A percentile compares a stretch with the other conserved stretches of the same genome.
Evolutionary conservation across 37 sponge, comb jelly and placozoan species (phyloP).

Genomic region (Halisarca cf. caerulea): DNA sequence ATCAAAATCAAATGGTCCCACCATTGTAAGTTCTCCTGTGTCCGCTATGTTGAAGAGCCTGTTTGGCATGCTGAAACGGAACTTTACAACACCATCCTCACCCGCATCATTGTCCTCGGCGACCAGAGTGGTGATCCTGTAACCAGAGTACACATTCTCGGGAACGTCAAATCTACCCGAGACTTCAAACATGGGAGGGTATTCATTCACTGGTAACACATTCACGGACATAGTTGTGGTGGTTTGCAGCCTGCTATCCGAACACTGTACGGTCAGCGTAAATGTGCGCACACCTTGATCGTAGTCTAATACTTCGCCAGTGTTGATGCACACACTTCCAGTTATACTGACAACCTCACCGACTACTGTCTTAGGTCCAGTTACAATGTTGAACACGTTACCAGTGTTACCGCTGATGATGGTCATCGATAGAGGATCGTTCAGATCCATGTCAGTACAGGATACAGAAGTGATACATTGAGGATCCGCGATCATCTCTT

Average conservation of each 20-base stretch:
- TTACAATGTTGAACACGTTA: slow-evolving; percentile 34
- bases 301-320: slow-evolving; percentile 36
- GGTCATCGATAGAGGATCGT: slow-evolving; percentile 30
- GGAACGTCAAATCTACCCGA: neutral
- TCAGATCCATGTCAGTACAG: slow-evolving; percentile 38
- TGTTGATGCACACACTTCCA: slow-evolving; percentile 29
- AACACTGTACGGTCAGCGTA: slow-evolving; percentile 36
- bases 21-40: slow-evolving; percentile 40
- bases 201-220: slow-evolving; percentile 32
- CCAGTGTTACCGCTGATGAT: slow-evolving; percentile 39
- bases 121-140: neutral
- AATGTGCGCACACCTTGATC: slow-evolving; percentile 12
- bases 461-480: neutral
- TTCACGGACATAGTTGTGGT: slow-evolving; percentile 8
- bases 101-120: slow-evolving; percentile 55
- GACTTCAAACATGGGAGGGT: slow-evolving; percentile 18
- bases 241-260: neutral
- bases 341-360: neutral
- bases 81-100: slow-evolving; percentile 56
- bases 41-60: neutral
- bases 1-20: slow-evolving; percentile 60
- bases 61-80: neutral
- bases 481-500: neutral
- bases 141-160: slow-evolving; percentile 19
- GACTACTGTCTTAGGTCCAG: slow-evolving; percentile 29